Conservation (phyloP, 2,797 vertebrate genomes). For the Melopsittacus undulatus region DNA sequence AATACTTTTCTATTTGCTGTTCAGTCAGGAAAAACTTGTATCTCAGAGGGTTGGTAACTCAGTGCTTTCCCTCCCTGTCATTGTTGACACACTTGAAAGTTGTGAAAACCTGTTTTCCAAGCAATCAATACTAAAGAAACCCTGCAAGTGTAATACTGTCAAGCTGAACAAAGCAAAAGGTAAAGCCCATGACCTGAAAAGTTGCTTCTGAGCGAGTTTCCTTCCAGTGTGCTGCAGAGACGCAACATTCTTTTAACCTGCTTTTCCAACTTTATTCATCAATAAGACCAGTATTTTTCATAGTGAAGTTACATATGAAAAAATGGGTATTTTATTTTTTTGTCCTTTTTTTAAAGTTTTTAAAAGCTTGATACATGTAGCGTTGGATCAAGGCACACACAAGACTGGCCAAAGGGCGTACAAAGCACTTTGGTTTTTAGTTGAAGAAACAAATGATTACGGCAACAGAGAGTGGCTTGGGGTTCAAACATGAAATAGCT, state of each 20-base stretch:
- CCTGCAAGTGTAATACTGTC: constrained; percentile 69
- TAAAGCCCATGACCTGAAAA: constrained; percentile 70
- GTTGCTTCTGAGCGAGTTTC: constrained; percentile 14
- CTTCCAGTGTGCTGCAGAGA: constrained; percentile 2
- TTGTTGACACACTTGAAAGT: constrained; percentile 53
- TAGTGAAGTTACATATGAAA: constrained; percentile 96
- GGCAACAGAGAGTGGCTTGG: constrained; percentile 88
- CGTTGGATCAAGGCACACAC: constrained; percentile 99
- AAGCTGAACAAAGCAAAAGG: constrained; percentile 73
- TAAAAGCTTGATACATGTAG: constrained; percentile 99
- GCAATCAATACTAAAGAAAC: constrained; percentile 73
- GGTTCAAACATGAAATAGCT: constrained; percentile 78
- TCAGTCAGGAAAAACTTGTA: background rate
- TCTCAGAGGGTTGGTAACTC: constrained; percentile 70
- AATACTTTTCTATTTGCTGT: background rate
- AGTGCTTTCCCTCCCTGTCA: constrained; percentile 69
- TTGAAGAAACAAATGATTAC: constrained; percentile 90
- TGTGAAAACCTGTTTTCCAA: constrained; percentile 73
- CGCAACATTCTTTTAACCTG: constrained; percentile 58
- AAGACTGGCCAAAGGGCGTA: constrained; percentile 99
- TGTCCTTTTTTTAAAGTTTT: constrained; percentile 70
- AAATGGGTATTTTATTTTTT: constrained; percentile 87
- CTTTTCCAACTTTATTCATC: constrained; percentile 93
- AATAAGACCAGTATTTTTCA: constrained; percentile 98
- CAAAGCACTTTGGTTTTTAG: constrained; percentile 99